phyloP scores from a whole-genome alignment of 1,140 invertebrate genomes.

The Aphidius gifuensis region DNA sequence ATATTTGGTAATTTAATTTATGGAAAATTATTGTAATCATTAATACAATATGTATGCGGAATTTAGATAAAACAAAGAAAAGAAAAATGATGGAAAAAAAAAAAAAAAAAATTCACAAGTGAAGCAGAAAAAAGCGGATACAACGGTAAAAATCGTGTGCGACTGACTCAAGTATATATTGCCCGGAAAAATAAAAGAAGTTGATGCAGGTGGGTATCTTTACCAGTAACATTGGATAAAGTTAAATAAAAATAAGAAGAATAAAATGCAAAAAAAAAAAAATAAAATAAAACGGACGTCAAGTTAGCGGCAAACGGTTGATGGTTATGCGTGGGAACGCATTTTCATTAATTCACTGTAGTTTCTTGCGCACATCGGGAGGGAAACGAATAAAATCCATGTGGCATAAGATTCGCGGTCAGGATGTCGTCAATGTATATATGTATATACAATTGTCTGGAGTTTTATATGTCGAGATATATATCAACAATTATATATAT shows the following conservation, averaged over 20 bases:
- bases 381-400: constrained; percentile 25
- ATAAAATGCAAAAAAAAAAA: constrained; percentile 8
- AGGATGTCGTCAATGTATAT: constrained; percentile 28
- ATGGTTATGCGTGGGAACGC: constrained; percentile 33
- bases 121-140: not conserved
- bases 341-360: constrained; percentile 38
- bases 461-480: not conserved
- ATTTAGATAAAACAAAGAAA: not conserved
- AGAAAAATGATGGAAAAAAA: not conserved
- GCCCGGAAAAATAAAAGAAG: constrained; percentile 9
- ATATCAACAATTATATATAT: not conserved
- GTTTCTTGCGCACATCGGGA: constrained; percentile 29
- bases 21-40: too few relatives aligned
- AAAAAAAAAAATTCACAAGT: too few relatives aligned
- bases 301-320: constrained; percentile 27
- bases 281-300: constrained; percentile 13
- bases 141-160: constrained; percentile 25
- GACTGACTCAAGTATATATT: constrained; percentile 4
- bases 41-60: too few relatives aligned
- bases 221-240: constrained; percentile 3
- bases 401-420: constrained; percentile 37
- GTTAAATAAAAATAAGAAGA: constrained; percentile 20
- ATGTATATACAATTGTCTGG: not conserved
- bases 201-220: constrained; percentile 8
- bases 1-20: too few relatives aligned